phyloP scores from a whole-genome alignment of 2,113 vertebrate species.

The Mugil cephalus region DNA sequence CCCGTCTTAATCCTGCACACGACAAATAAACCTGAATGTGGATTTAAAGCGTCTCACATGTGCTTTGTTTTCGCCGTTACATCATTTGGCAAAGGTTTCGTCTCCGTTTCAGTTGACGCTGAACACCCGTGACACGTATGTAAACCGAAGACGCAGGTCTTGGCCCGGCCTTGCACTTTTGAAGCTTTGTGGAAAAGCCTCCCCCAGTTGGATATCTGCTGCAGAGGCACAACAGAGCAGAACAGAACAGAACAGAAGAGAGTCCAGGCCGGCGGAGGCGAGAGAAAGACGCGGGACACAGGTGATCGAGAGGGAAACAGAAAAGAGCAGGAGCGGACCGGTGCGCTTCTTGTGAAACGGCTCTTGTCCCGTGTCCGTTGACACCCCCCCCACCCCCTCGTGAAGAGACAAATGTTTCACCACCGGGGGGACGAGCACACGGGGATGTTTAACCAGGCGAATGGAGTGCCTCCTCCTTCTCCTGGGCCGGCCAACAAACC shows the following conservation, averaged over 20 bases:
- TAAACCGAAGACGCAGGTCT: constrained; percentile 36
- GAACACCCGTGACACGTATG: constrained; percentile 14
- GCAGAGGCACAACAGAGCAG: constrained; percentile 18
- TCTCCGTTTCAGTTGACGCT: constrained; percentile 8
- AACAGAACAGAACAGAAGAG: too few species aligned
- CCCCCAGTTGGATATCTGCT: constrained; percentile 21
- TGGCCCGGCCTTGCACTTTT: constrained; percentile 4
- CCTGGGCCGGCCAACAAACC: constrained; percentile 69
- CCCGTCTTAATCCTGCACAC: too few species aligned
- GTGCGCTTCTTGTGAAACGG: constrained; percentile 26
- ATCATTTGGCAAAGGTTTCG: neutral
- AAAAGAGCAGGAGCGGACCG: constrained; percentile 23
- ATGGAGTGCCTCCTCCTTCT: constrained; percentile 76
- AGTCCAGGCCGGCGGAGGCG: neutral
- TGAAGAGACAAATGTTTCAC: constrained; percentile 69
- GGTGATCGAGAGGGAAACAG: constrained; percentile 36
- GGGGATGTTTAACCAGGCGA: constrained; percentile 73
- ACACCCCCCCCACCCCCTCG: constrained; percentile 30
- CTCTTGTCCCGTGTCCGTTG: constrained; percentile 43
- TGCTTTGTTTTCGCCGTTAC: neutral
- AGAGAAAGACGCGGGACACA: constrained; percentile 24
- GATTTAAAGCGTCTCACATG: too few species aligned
- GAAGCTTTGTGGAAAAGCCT: constrained; percentile 12
- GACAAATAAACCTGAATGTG: too few species aligned
- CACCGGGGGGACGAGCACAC: constrained; percentile 65